phyloP scores from a whole-genome alignment of 2,113 vertebrate species.

The Psilopogon haemacephalus region DNA sequence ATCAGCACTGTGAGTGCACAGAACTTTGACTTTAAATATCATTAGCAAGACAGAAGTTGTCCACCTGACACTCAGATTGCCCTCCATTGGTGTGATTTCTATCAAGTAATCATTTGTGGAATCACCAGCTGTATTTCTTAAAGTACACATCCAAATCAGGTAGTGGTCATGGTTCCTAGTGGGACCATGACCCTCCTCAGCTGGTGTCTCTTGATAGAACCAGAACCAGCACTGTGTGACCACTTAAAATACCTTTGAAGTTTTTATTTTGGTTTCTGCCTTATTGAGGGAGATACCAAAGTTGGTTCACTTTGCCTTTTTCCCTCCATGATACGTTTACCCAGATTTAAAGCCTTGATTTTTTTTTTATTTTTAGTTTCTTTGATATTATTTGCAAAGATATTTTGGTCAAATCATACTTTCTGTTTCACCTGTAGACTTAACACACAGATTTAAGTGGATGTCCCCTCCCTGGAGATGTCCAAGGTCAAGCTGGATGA shows the following conservation, averaged over 20 bases:
- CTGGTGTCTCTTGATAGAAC: background rate
- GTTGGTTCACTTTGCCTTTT: background rate
- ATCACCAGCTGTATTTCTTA: background rate
- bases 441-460: background rate
- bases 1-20: background rate
- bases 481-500: no score
- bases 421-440: background rate
- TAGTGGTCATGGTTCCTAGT: no score
- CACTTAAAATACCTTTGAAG: background rate
- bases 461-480: no score
- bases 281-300: background rate
- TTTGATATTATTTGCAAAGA: background rate
- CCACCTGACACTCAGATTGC: background rate
- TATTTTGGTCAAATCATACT: background rate
- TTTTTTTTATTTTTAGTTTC: background rate
- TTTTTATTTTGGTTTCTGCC: background rate
- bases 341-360: background rate
- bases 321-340: background rate
- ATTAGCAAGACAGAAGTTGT: background rate
- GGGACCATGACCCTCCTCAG: background rate
- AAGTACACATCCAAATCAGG: background rate
- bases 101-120: background rate
- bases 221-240: background rate
- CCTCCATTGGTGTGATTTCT: rapidly evolving
- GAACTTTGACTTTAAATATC: background rate